These are phyloP conservation scores for Pseudochromis fuscus DNA, from an alignment of 2,797 vertebrate species.

Conservation along the genomic window DNA sequence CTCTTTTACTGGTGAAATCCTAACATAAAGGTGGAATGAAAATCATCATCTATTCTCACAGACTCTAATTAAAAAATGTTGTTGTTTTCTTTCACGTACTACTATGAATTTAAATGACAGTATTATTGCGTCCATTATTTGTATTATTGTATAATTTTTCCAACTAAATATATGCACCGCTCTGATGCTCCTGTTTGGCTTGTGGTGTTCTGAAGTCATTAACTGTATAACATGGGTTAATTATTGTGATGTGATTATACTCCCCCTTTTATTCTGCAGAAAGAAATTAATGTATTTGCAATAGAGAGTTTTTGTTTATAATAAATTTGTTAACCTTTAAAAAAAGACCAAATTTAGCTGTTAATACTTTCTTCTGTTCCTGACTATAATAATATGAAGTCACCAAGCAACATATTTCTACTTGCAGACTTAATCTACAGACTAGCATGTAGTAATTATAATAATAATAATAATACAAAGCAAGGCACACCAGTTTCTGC, in stretches of 20 bases:
- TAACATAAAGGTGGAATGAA: neutral
- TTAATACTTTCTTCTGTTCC: neutral
- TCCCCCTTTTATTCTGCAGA: neutral
- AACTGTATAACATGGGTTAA: neutral
- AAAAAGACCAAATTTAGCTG: neutral
- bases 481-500: neutral
- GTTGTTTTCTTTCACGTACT: neutral
- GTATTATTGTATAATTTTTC: slow-evolving; percentile 12
- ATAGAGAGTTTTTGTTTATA: too few species aligned
- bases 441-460: too few species aligned
- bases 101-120: slow-evolving; percentile 17
- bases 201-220: slow-evolving; percentile 7
- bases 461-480: too few species aligned
- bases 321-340: too few species aligned
- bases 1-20: slow-evolving; percentile 12
- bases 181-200: slow-evolving; percentile 5
- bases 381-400: neutral
- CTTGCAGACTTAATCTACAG: too few species aligned
- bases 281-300: neutral
- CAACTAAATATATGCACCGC: neutral
- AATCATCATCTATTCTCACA: slow-evolving; percentile 6
- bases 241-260: neutral
- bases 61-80: neutral
- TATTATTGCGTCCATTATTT: slow-evolving; percentile 2
- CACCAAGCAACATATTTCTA: too few species aligned